Evolutionary conservation across 2,113 vertebrate species (phyloP).

Genomic region (Parus major): DNA sequence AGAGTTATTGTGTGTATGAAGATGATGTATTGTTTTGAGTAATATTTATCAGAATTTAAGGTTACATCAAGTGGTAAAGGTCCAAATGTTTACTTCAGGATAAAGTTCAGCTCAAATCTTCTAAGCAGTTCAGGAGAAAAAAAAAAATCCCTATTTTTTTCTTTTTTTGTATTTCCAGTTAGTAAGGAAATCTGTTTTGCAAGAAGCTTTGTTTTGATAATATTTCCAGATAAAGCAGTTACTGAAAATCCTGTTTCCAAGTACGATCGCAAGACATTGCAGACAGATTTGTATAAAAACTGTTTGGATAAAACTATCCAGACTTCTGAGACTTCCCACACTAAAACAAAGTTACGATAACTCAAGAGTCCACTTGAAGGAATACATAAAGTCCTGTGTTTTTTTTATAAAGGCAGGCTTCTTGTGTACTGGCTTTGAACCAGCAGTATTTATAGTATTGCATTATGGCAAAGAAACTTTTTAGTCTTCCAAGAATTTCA

Average conservation of each 20-base stretch:
- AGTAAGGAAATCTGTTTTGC: constrained; percentile 7
- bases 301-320: background rate
- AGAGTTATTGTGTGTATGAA: background rate
- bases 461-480: background rate
- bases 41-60: background rate
- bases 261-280: fast-evolving
- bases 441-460: constrained; percentile 9
- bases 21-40: background rate
- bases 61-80: background rate
- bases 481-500: background rate
- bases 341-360: background rate
- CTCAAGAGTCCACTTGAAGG: background rate
- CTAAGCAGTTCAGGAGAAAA: background rate
- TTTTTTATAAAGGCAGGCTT: constrained; percentile 7
- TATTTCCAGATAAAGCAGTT: constrained; percentile 28
- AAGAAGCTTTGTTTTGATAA: constrained; percentile 36
- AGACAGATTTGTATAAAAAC: background rate
- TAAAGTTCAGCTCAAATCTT: background rate
- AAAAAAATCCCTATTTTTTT: background rate
- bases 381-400: background rate
- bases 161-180: background rate
- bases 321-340: constrained; percentile 4
- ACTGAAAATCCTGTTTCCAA: constrained; percentile 16
- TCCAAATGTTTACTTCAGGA: constrained; percentile 9
- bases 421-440: background rate